phyloP scores from a whole-genome alignment of 1,140 invertebrate species.

The Drosophila varians region DNA sequence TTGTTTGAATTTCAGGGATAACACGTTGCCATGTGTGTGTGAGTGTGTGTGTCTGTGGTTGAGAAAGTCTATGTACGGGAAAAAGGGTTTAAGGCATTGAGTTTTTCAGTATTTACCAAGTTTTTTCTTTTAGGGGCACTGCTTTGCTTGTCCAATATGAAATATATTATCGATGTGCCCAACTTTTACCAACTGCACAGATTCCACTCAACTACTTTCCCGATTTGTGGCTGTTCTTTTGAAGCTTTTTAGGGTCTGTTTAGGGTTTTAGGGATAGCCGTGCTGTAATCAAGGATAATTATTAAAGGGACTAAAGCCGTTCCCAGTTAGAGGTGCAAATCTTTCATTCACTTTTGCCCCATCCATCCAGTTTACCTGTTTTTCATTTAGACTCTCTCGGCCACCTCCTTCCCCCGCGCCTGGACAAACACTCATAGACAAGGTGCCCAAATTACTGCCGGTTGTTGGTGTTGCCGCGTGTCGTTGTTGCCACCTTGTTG shows the following conservation, averaged over 20 bases:
- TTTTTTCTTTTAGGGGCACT: conserved; percentile 26
- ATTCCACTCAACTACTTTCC: no score
- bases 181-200: conserved; percentile 54
- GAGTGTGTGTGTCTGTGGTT: conserved; percentile 48
- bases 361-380: neutral
- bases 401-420: neutral
- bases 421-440: conserved; percentile 60
- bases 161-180: conserved; percentile 65
- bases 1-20: conserved; percentile 75
- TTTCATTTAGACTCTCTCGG: conserved; percentile 13
- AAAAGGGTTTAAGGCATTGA: conserved; percentile 28
- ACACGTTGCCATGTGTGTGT: neutral
- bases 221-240: conserved; percentile 17
- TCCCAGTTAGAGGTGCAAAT: neutral
- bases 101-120: conserved; percentile 44
- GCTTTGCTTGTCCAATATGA: conserved; percentile 60
- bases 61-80: conserved; percentile 1
- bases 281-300: no score
- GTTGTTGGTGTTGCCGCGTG: conserved; percentile 50
- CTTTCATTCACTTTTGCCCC: neutral
- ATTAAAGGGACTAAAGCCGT: neutral
- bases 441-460: conserved; percentile 78
- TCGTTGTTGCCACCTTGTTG: conserved; percentile 77
- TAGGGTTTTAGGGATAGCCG: no score
- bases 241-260: neutral